Evolutionary conservation across 2,888 invertebrate genomes (phyloP), one percentile per base, ranked within the genome.

Genomic region (Oxytorus armatus): DNA sequence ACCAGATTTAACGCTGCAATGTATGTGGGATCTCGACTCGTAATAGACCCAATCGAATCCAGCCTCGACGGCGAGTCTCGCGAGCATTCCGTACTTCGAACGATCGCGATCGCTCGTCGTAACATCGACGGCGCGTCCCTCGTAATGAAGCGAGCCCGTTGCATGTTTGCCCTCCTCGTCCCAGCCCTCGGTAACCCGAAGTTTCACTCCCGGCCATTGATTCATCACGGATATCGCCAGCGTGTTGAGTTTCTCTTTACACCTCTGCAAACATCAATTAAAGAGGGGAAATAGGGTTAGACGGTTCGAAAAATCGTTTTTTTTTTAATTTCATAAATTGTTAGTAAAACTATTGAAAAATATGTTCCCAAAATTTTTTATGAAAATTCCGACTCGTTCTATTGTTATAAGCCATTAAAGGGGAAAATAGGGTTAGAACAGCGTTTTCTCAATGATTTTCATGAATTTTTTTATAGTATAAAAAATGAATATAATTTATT

Each of bases 31-130:
- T 85, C 98, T 94, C 91, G 97, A 97, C 92, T 98, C 98, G 92
- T 98, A 99, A 93, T 97, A 98, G 82, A 99, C 99, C 98, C 98
- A 99, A 94, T 99, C 98, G 94, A 99, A 99, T 89, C 98, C 98
- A 25, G 98, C 98, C 92, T 98, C 98, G 79, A 98, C 97, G 0
- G 99, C 99, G 74, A 99, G 94, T 80, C 98, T 93, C 55, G 98
- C 99, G 89, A 99, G 94, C 97, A 98, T 97, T 85, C 98, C 98
- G 92, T 98, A 97, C 93, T 98, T 98, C 92, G 97, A 95, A 79
- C 96, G 94, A 93, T 98, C 98, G 72, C 97, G 94, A 93, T 98
- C 98, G 85, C 97, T 97, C 86, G 98, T 98, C 83, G 98, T 97
- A 89, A 99, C 96, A 93, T 98, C 98, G 82, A 99, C 98, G 8